A percentile compares a stretch with the other conserved stretches of the same genome.
Evolutionary conservation across 2,113 vertebrate species (phyloP).

Genomic region (Motacilla alba): DNA sequence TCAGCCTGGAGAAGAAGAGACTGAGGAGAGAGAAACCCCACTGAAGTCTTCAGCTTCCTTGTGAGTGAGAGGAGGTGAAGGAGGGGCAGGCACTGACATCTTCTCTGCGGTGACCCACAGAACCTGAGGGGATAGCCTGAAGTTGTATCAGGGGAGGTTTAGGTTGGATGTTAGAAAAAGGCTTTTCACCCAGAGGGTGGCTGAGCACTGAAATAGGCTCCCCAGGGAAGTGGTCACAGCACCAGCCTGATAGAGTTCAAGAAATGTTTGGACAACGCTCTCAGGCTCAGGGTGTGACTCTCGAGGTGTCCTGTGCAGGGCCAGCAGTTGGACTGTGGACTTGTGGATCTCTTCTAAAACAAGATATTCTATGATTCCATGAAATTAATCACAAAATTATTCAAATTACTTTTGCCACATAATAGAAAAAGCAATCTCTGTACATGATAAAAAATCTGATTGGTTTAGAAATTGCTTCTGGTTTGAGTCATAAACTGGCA

Average conservation of each 20-base stretch:
- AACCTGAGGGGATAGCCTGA: fast-evolving
- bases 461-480: not conserved
- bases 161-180: no score
- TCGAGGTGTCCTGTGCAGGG: not conserved
- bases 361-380: not conserved
- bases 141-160: not conserved
- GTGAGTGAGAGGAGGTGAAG: no score
- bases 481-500: not conserved
- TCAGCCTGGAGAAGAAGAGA: not conserved
- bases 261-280: not conserved
- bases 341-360: not conserved
- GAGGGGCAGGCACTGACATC: no score
- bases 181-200: not conserved
- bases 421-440: not conserved
- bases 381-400: not conserved
- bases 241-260: not conserved
- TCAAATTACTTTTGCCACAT: not conserved
- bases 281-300: not conserved
- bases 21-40: not conserved
- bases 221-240: not conserved
- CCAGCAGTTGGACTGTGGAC: not conserved
- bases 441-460: not conserved
- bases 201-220: not conserved
- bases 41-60: not conserved
- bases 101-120: not conserved